Percentiles rank a stretch among this genome's conserved stretches.
Evolutionary conservation across 2,113 vertebrate species (phyloP).

Genomic region (Anser brachyrhynchus): DNA sequence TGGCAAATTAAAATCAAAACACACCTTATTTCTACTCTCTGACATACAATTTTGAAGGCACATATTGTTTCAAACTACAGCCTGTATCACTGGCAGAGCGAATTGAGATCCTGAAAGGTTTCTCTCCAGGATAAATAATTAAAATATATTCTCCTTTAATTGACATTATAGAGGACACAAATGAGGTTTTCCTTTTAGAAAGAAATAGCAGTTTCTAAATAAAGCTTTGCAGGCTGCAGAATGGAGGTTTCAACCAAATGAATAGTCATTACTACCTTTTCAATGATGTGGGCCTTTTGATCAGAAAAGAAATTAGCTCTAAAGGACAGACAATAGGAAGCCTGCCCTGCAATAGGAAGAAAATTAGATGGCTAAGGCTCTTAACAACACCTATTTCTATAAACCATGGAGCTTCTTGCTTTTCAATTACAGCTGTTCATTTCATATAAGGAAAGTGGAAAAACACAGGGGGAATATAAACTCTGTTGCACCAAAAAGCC

Average conservation of each 20-base stretch:
- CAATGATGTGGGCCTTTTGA: slow-evolving; percentile 85
- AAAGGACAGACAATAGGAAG: slow-evolving; percentile 84
- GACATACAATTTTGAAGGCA: slow-evolving; percentile 68
- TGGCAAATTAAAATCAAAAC: slow-evolving; percentile 76
- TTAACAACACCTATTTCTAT: slow-evolving; percentile 87
- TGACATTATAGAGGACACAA: slow-evolving; percentile 85
- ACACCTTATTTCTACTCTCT: slow-evolving; percentile 48
- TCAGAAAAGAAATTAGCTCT: slow-evolving; percentile 86
- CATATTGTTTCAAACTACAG: slow-evolving; percentile 68
- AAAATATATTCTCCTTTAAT: slow-evolving; percentile 85
- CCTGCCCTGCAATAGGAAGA: slow-evolving; percentile 84
- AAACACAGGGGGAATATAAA: slow-evolving; percentile 78
- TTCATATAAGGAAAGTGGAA: slow-evolving; percentile 79
- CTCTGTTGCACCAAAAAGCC: slow-evolving; percentile 70
- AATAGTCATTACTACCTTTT: slow-evolving; percentile 89
- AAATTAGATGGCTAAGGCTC: slow-evolving; percentile 83
- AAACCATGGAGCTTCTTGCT: slow-evolving; percentile 82
- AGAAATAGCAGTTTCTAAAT: slow-evolving; percentile 84
- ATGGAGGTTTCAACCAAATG: slow-evolving; percentile 81
- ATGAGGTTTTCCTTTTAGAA: slow-evolving; percentile 83
- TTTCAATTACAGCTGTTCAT: slow-evolving; percentile 88
- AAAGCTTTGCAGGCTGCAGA: slow-evolving; percentile 79
- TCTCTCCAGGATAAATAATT: slow-evolving; percentile 83
- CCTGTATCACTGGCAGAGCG: slow-evolving; percentile 70
- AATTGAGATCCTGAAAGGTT: slow-evolving; percentile 83